Percentiles rank a stretch among this genome's conserved stretches.
These are phyloP conservation scores for Sphaeridia pumilis DNA, from an alignment of 2,888 invertebrate species.

Conservation along the genomic window DNA sequence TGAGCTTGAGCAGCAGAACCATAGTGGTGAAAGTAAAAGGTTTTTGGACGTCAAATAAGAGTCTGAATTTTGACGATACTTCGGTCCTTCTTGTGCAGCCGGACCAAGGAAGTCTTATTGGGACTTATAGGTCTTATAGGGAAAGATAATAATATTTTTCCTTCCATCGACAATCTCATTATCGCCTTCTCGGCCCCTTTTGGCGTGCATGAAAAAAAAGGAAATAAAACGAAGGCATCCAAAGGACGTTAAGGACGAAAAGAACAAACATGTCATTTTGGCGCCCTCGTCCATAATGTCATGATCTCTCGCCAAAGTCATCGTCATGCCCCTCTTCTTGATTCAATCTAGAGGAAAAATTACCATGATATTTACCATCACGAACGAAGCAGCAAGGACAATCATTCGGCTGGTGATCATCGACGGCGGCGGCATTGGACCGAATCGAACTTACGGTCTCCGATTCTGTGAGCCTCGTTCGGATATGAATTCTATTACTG, in stretches of 20 bases:
- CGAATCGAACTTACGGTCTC: background rate
- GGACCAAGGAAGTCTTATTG: background rate
- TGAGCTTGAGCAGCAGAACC: background rate
- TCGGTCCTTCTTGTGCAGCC: background rate
- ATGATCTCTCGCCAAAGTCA: background rate
- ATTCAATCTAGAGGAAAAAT: conserved; percentile 1
- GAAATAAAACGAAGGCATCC: too few relatives aligned
- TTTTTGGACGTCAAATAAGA: background rate
- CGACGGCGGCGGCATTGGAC: background rate
- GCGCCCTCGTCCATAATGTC: background rate
- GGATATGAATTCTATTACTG: conserved; percentile 16
- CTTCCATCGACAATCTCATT: conserved; percentile 26
- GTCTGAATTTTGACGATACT: background rate
- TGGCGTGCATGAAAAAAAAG: too few relatives aligned
- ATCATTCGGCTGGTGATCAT: too few relatives aligned
- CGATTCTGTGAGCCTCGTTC: background rate
- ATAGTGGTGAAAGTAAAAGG: background rate
- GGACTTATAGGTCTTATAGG: background rate
- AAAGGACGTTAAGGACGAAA: background rate
- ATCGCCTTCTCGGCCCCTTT: conserved; percentile 18
- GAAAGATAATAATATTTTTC: conserved; percentile 20
- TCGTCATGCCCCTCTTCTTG: background rate
- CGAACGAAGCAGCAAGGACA: too few relatives aligned
- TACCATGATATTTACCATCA: conserved; percentile 7
- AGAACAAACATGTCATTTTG: background rate